Percentiles rank a stretch among this genome's conserved stretches.
Evolutionary conservation across 1,140 invertebrate genomes (phyloP).

Genomic region (Wiebesia pumilae): DNA sequence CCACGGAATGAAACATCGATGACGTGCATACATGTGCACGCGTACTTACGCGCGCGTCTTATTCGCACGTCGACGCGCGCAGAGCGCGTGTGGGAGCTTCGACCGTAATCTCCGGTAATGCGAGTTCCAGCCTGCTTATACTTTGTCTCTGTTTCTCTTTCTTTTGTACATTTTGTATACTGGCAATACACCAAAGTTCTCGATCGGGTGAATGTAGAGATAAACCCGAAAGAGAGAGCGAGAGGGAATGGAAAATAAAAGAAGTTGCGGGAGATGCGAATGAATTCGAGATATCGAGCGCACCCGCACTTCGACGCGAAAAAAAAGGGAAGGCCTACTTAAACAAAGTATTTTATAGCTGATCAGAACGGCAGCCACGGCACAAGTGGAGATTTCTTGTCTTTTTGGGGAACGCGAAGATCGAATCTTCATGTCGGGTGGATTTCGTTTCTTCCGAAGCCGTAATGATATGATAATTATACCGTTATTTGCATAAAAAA

Average conservation of each 20-base stretch:
- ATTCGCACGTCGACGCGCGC: constrained; percentile 57
- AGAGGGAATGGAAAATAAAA: background rate
- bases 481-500: constrained; percentile 52
- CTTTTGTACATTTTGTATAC: background rate
- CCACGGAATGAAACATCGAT: background rate
- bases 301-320: background rate
- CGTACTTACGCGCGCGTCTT: background rate
- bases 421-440: constrained; percentile 42
- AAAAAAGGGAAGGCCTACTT: constrained; percentile 25
- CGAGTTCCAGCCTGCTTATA: background rate
- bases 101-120: constrained; percentile 19
- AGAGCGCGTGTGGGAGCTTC: constrained; percentile 57
- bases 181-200: background rate
- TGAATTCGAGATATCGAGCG: background rate
- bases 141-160: background rate
- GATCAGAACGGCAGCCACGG: background rate
- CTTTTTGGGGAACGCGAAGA: constrained; percentile 22
- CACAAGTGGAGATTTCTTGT: background rate
- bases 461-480: constrained; percentile 52
- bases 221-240: no score
- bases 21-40: background rate
- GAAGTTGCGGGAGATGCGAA: background rate
- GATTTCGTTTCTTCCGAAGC: constrained; percentile 28
- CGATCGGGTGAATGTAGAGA: no score
- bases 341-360: constrained; percentile 50